A percentile compares a stretch with the other conserved stretches of the same genome.
phyloP scores from a whole-genome alignment of 2,113 vertebrate genomes.

The Gopherus evgoodei region DNA sequence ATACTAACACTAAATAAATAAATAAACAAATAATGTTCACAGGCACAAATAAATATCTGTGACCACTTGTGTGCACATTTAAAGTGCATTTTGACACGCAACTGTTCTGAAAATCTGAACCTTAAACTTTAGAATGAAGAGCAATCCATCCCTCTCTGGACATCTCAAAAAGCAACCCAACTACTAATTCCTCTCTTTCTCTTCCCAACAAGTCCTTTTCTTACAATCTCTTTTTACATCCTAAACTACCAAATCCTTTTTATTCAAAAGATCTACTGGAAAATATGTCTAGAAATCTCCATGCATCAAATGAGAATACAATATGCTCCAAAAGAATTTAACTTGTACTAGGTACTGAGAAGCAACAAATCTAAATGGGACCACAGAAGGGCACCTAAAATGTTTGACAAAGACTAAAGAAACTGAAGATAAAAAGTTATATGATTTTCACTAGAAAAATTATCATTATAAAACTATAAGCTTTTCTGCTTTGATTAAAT shows the following conservation, averaged over 20 bases:
- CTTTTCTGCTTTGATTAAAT: conserved; percentile 32
- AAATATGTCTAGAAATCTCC: background rate
- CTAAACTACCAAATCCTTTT: background rate
- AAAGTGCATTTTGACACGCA: background rate
- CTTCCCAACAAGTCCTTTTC: background rate
- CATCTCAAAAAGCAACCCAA: background rate
- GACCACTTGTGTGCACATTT: background rate
- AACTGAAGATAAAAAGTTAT: background rate
- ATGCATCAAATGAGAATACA: background rate
- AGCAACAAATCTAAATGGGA: background rate
- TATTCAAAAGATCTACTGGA: background rate
- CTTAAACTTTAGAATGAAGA: background rate
- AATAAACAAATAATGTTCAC: background rate
- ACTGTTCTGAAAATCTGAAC: background rate
- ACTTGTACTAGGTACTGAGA: background rate
- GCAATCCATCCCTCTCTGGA: background rate
- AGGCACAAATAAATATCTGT: background rate
- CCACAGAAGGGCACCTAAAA: background rate
- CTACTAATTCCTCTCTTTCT: background rate
- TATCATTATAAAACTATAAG: background rate
- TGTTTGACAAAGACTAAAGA: background rate
- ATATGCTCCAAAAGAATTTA: background rate
- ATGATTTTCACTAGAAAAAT: background rate
- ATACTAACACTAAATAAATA: background rate
- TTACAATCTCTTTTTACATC: background rate